Evolutionary conservation across 2,797 vertebrate genomes (phyloP), one percentile per base, ranked within the genome.

Genomic region (Sus cebifrons): DNA sequence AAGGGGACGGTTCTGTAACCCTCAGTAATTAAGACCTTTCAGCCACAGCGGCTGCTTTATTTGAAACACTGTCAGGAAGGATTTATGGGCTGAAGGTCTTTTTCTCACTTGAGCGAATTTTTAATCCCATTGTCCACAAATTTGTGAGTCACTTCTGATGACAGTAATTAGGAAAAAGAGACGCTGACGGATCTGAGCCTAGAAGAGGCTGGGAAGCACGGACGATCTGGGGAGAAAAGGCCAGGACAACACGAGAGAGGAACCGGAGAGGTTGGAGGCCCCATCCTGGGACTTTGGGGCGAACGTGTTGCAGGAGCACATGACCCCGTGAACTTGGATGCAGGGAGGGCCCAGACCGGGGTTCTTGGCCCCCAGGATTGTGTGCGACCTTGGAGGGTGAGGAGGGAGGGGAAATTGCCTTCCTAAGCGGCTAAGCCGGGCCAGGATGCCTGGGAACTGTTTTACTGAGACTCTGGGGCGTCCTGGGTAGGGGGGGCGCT

Each of bases 71-170:
- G 86, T 75, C 73, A 27, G 32, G 44, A 83, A 90, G 52, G 81
- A 56, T 89, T 89, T 79, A 16, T 25, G 44, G 58, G 49, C 92
- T 79, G 3, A 68, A 62, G 44, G 62, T 91, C 94, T 91, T 89
- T 36, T 82, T 71, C 86, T 93, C 49, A 20, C 86, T 71, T 32
- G 67, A 91, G 32, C 52, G 60, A 58, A 81, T 93, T 96, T 95
- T 91, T 32, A 29, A 86, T 77, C 65, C 83, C 49, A 49, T 91
- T 86, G 74, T 95, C 86, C 75, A 68, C 70, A 36, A 29, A 74
- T 62, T 32, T 68, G 16, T 54, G 64, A 94, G 82, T 88, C 91
- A 83, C 18, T 79, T 74, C 60, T 54, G 58, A 89, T 94, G 91
- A 27, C 60, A 49, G 17, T 73, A 75, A 84, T 77, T 58, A 94